Conservation (phyloP, 2,797 vertebrate genomes). For the Psittacula echo region DNA sequence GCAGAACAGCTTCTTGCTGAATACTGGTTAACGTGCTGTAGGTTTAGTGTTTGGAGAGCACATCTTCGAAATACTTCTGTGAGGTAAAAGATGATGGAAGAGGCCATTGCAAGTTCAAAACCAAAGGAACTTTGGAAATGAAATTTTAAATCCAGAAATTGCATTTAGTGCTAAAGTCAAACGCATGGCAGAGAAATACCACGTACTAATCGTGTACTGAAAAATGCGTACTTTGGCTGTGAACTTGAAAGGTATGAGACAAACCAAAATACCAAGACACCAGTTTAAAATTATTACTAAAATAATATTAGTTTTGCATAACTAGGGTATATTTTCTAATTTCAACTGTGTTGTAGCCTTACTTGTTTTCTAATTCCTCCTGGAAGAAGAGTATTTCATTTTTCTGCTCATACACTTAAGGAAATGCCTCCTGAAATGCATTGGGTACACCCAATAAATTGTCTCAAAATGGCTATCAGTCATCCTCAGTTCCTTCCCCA, state of each 20-base stretch:
- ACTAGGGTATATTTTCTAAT: neutral
- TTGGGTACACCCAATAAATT: neutral
- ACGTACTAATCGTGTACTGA: neutral
- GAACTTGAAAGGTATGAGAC: neutral
- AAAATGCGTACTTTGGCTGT: constrained; percentile 16
- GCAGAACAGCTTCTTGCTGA: neutral
- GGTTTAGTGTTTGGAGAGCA: constrained; percentile 15
- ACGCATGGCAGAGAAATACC: neutral
- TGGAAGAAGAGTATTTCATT: neutral
- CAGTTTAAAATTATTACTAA: constrained; percentile 1
- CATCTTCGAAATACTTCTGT: constrained; percentile 27
- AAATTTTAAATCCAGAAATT: constrained; percentile 14
- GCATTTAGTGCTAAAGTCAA: neutral
- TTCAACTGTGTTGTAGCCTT: neutral
- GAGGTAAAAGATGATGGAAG: constrained; percentile 30
- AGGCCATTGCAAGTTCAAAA: neutral
- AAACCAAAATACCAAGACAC: neutral
- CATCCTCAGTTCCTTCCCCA: neutral
- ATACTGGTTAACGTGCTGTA: constrained; percentile 10
- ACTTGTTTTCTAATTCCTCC: neutral
- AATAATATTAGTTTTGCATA: neutral
- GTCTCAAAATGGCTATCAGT: neutral
- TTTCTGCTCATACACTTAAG: neutral
- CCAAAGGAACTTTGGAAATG: neutral
- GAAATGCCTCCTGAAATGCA: neutral